Conservation (phyloP, 1,140 invertebrate species). For the Drosophila nasuta region DNA sequence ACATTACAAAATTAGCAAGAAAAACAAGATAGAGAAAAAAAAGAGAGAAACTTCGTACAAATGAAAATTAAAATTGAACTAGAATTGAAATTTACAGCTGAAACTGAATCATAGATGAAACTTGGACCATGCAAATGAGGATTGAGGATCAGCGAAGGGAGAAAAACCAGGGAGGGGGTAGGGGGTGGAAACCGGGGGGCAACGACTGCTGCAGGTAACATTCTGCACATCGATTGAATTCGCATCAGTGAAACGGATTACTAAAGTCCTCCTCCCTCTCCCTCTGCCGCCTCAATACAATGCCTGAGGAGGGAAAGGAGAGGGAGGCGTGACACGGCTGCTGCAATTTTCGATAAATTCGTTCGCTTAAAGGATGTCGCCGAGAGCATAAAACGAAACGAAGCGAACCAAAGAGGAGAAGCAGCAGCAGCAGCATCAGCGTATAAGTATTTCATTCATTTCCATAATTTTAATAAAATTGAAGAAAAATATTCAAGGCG, state of each 20-base stretch:
- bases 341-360: slow-evolving; percentile 81
- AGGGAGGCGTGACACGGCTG: slow-evolving; percentile 36
- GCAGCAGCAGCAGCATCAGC: slow-evolving; percentile 19
- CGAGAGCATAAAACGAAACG: slow-evolving; percentile 11
- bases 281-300: background rate
- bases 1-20: slow-evolving; percentile 39
- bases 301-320: background rate
- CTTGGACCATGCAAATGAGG: slow-evolving; percentile 68
- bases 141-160: slow-evolving; percentile 29
- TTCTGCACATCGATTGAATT: slow-evolving; percentile 72
- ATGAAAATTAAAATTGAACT: slow-evolving; percentile 27
- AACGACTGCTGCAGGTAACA: slow-evolving; percentile 57
- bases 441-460: slow-evolving; percentile 77
- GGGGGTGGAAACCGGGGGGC: background rate
- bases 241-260: slow-evolving; percentile 79
- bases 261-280: slow-evolving; percentile 54
- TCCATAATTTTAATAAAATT: slow-evolving; percentile 84
- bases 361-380: slow-evolving; percentile 62
- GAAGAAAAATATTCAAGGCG: slow-evolving; percentile 82
- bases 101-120: slow-evolving; percentile 15
- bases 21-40: background rate
- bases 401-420: background rate
- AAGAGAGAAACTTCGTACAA: background rate
- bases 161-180: background rate
- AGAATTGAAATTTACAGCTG: slow-evolving; percentile 22